These are phyloP conservation scores for Albula goreensis DNA, from an alignment of 2,113 vertebrate genomes.

Conservation along the genomic window DNA sequence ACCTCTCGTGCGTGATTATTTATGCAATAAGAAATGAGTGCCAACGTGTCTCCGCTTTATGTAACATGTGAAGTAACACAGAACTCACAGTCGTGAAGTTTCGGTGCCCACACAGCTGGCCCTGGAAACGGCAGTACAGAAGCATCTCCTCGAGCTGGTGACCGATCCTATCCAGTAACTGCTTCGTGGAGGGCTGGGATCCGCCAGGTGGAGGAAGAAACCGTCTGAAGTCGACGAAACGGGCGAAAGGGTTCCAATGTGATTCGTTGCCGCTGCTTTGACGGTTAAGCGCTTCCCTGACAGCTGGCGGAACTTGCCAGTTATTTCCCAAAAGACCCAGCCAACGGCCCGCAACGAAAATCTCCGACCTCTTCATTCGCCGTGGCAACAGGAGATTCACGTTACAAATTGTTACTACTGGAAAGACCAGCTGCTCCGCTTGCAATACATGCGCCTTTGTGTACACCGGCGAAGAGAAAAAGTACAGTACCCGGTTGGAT, in stretches of 20 bases:
- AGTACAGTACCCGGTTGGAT: conserved; percentile 74
- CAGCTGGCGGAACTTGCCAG: conserved; percentile 65
- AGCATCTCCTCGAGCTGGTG: conserved; percentile 83
- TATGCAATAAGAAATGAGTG: background rate
- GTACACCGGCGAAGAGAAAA: conserved; percentile 76
- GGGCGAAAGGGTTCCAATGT: conserved; percentile 69
- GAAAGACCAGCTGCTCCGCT: conserved; percentile 74
- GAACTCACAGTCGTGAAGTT: conserved; percentile 79
- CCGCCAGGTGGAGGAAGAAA: conserved; percentile 75
- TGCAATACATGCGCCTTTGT: conserved; percentile 77
- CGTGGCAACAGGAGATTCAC: conserved; percentile 35
- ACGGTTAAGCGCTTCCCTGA: conserved; percentile 61
- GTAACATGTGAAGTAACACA: background rate
- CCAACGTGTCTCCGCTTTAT: background rate
- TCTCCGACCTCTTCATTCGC: conserved; percentile 54
- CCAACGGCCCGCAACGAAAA: conserved; percentile 77
- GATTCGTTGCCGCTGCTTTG: conserved; percentile 45
- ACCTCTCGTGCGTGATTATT: too few relatives aligned
- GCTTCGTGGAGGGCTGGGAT: conserved; percentile 69
- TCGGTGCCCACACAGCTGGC: conserved; percentile 72
- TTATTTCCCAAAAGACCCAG: conserved; percentile 73
- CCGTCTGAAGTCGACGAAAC: conserved; percentile 77
- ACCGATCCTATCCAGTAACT: conserved; percentile 74
- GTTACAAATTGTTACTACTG: conserved; percentile 73
- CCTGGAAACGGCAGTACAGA: conserved; percentile 75